phyloP scores from a whole-genome alignment of 1,140 invertebrate species.

The Rhopalosiphum maidis region DNA sequence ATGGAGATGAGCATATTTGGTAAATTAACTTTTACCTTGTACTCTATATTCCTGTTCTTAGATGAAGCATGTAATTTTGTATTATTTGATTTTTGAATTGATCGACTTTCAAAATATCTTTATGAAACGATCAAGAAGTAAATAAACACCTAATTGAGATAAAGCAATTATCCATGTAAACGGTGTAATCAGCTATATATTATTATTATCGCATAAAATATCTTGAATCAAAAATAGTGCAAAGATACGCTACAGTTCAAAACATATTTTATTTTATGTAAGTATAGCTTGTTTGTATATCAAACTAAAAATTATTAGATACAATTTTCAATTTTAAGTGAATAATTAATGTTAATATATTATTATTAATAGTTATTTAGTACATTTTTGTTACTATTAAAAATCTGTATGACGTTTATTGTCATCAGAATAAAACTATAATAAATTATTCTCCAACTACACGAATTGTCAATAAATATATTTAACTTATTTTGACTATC shows the following conservation, averaged over 20 bases:
- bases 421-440: background rate
- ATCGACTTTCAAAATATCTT: background rate
- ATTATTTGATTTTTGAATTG: background rate
- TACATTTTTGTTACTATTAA: background rate
- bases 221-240: background rate
- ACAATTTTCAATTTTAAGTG: background rate
- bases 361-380: background rate
- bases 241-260: background rate
- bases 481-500: background rate
- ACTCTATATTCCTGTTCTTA: too few species aligned
- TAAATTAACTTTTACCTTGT: too few species aligned
- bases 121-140: background rate
- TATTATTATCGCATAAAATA: background rate
- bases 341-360: background rate
- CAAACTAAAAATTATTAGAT: background rate
- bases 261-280: background rate
- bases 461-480: background rate
- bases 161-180: background rate
- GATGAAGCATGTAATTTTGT: background rate
- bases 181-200: background rate
- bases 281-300: background rate
- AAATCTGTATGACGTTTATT: background rate
- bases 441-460: background rate
- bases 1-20: background rate
- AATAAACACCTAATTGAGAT: background rate